Evolutionary conservation across 2,113 vertebrate genomes (phyloP), one percentile per base, ranked within the genome.

Genomic region (Alaudala cheleensis): DNA sequence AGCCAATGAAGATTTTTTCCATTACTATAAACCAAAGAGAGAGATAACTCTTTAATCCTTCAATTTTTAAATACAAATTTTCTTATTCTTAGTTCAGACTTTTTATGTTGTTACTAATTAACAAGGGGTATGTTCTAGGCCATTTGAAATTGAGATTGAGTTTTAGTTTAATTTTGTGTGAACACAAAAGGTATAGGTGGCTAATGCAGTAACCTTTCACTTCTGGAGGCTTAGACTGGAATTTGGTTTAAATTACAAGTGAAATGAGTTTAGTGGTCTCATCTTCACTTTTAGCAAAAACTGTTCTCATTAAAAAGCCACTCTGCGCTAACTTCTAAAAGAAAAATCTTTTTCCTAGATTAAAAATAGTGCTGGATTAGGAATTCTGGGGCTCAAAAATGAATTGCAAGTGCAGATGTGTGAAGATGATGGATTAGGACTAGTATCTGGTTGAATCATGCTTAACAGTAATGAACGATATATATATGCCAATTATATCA

Each of bases 1-100:
- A 92, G 34, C 31, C 84, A 92, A 44, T 50, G 73, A 91, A 95
- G 77, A 95, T 57, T 85, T 45, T 82, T 89, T 83, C 67, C 26
- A 65, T 83, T 95, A 81, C 81, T 84, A 19, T 79, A 95, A 97
- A 85, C 81, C 69, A 95, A 82, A 96, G 66, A 92, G 54, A 97
- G 44, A 96, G 25, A 87, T 34, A 94, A 92, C 22, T 44, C 74
- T 89, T 96, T 95, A 90, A 96, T 76, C 86, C 88, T 95, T 71
- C 92, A 93, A 82, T 95, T 95, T 96, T 95, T 84, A 91, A 94
- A 85, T 17, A 95, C 22, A 92, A 71, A 79, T 95, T 91, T 95
- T 87, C 39, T 94, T 93, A 91, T 76, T 91, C 74, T 95, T 95
- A 44, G 39, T 74, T 95, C 72, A 66, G 79, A 77, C 64, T 95